These are phyloP conservation scores for Stenchaetothrips biformis DNA, from an alignment of 2,888 invertebrate species.

Conservation along the genomic window DNA sequence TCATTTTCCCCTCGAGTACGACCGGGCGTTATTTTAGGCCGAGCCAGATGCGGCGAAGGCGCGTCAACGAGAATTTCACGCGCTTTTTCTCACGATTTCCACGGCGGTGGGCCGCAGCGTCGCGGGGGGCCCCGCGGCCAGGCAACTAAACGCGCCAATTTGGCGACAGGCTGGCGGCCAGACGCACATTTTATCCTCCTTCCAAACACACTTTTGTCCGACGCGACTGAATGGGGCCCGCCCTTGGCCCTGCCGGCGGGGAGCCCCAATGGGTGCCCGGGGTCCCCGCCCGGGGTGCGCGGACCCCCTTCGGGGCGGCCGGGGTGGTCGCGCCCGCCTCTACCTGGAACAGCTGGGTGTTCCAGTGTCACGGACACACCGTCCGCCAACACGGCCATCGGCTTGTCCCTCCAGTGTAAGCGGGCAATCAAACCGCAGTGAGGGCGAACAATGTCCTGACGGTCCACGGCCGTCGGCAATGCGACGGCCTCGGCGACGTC, in stretches of 20 bases:
- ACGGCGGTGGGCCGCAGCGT: too few relatives aligned
- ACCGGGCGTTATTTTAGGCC: constrained; percentile 29
- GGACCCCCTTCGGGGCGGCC: constrained; percentile 36
- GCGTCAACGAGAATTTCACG: too few relatives aligned
- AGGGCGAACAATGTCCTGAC: background rate
- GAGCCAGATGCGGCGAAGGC: constrained; percentile 39
- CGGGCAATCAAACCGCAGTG: background rate
- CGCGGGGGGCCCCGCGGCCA: too few relatives aligned
- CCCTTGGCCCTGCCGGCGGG: constrained; percentile 37
- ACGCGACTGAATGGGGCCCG: constrained; percentile 30
- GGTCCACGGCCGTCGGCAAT: background rate
- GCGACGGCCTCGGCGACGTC: background rate
- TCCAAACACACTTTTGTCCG: background rate
- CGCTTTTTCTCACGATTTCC: too few relatives aligned
- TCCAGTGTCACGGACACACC: background rate
- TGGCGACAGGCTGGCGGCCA: too few relatives aligned
- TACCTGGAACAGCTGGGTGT: constrained; percentile 27
- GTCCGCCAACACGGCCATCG: background rate
- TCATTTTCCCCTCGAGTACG: background rate
- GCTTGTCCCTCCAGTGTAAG: background rate
- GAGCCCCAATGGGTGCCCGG: constrained; percentile 36
- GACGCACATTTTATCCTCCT: too few relatives aligned
- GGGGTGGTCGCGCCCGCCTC: constrained; percentile 31
- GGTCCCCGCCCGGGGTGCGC: constrained; percentile 27
- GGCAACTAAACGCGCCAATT: too few relatives aligned